Conservation (phyloP, 2,113 vertebrate species). For the Corvus moneduloides region DNA sequence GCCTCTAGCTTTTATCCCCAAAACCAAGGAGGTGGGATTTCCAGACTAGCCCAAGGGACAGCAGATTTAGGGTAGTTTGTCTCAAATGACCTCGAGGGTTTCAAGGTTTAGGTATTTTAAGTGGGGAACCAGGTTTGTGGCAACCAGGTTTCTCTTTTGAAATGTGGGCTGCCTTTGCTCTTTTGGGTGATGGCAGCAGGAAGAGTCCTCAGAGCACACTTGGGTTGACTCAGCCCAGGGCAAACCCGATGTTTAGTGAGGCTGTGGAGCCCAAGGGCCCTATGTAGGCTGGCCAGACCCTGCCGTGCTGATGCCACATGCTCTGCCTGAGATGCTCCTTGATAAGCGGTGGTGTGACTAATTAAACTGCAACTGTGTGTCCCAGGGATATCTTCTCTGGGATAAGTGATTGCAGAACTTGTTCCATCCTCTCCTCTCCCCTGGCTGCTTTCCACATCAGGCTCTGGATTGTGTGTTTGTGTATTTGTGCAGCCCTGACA, state of each 20-base stretch:
- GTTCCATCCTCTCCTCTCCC: background rate
- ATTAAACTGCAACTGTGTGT: background rate
- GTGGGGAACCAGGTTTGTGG: background rate
- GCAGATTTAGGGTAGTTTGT: background rate
- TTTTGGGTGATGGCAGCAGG: background rate
- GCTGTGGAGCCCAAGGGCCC: background rate
- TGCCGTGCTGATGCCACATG: background rate
- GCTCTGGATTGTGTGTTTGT: background rate
- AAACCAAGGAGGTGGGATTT: background rate
- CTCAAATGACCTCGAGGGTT: background rate
- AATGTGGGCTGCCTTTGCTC: background rate
- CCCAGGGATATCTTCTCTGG: background rate
- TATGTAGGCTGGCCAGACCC: accelerated
- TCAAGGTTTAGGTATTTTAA: background rate
- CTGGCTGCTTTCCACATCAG: background rate
- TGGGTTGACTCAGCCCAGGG: background rate
- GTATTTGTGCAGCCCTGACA: background rate
- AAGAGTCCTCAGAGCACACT: background rate
- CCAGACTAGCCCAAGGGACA: background rate
- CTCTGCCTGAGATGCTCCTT: background rate
- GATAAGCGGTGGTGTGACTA: background rate
- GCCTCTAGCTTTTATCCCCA: background rate
- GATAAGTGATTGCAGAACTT: background rate
- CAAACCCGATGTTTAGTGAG: accelerated
- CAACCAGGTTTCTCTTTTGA: background rate